Evolutionary conservation across 37 sponge, comb jelly and placozoan species (phyloP), one percentile per base, ranked within the genome.

Genomic region (Chondrosia reniformis): DNA sequence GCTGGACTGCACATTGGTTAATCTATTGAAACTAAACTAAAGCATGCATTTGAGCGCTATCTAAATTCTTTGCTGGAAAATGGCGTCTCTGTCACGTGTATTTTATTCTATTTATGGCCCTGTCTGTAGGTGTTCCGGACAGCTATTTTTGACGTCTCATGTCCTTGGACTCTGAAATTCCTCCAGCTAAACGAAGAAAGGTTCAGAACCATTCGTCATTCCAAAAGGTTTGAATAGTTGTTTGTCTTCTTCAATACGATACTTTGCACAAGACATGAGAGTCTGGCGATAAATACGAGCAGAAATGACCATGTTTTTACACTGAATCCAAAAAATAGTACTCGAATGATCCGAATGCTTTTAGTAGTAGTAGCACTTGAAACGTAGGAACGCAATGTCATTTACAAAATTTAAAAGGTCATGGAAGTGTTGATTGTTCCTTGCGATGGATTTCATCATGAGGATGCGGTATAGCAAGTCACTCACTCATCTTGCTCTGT

Each of bases 81-180:
- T 69, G 72, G 72, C 72, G 72, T 5, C 61, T 7, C 43, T 40
- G 44, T 39, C 15, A 17, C 17, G 43, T 69, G 19, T 69, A 22
- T 69, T 38, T 21, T 40, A 69, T 69, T 69, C 72, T 38, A 69
- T 69, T 69, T 40, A 69, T 69, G 36, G 72, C 72, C 24, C 72
- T 39, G 44, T 7, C 72, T 19, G 39, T 36, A 36, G 72, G 24
- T 25, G 21, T 7, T 40, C 31, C 2, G 72, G 41, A 39, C 31
- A 66, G 44, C 42, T 21, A 17, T 36, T 39, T 19, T 8, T 30
- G 67, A 66, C 72, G 43, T 69, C 72, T 77, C 64, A 84, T 84
- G 84, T 84, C 84, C 17, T 58, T 63, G n/a, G n/a, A n/a, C n/a
- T n/a, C n/a, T 46, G 84, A 67, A 30, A 76, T 55, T 43, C 84